These are phyloP conservation scores for Gasterosteus aculeatus DNA, from an alignment of 2,113 vertebrate genomes.

Conservation along the genomic window DNA sequence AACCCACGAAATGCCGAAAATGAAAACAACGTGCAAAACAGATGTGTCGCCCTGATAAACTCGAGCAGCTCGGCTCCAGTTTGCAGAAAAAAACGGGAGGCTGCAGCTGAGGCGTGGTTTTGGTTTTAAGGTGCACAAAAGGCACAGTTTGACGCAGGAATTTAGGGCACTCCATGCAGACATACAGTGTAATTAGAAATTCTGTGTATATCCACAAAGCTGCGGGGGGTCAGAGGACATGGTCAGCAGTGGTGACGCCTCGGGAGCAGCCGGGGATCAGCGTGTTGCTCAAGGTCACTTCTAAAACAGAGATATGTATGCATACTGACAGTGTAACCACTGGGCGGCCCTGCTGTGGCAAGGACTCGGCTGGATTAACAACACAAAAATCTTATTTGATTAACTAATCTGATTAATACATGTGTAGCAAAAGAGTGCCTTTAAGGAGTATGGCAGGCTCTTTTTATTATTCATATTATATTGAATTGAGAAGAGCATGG, in stretches of 20 bases:
- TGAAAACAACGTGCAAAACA: conserved; percentile 65
- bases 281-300: conserved; percentile 71
- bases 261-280: conserved; percentile 57
- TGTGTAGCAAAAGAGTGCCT: neutral
- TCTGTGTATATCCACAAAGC: conserved; percentile 63
- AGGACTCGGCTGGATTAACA: conserved; percentile 28
- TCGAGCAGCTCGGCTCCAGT: conserved; percentile 33
- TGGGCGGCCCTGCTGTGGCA: conserved; percentile 42
- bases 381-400: conserved; percentile 40
- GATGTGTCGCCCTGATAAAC: conserved; percentile 68
- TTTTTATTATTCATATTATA: neutral
- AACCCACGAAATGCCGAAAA: conserved; percentile 71
- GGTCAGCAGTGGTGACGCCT: conserved; percentile 63
- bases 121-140: conserved; percentile 52
- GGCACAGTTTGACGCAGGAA: conserved; percentile 54
- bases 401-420: conserved; percentile 46
- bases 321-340: conserved; percentile 59
- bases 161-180: conserved; percentile 48
- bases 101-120: conserved; percentile 28
- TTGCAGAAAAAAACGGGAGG: conserved; percentile 28
- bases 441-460: neutral
- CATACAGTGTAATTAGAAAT: conserved; percentile 66
- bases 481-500: neutral
- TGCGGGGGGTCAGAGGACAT: conserved; percentile 60
- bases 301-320: conserved; percentile 45